Base-by-base conservation (phyloP, 2,888 invertebrate genomes). In the Caenorhabditis afra region DNA sequence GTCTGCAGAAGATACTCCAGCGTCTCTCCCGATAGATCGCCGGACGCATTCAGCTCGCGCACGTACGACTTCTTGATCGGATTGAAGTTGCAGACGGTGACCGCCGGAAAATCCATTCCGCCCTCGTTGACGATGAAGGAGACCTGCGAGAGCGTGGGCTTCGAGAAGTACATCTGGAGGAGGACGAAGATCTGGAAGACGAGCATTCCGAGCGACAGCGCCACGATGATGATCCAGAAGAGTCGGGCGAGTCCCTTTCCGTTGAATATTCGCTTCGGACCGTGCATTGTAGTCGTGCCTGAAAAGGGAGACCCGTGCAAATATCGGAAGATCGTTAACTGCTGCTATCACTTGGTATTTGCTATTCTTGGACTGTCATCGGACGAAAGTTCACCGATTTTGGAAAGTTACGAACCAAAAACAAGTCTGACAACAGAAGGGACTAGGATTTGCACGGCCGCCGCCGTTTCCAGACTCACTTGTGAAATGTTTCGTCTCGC, bases 51-150 rank as follows among this genome's bases (percentile, higher is more conserved):
- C 58, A 84, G 50, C 37, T 74, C 79, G 49, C 82, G 57, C 3
- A 87, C 71, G 59, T 86, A 85, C 20, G 79, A 73, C 58, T 82
- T 80, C 29, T 81, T 79, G 58, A 88, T 80, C 11, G 86, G 84
- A 65, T 88, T 88, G 81, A 85, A 88, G 57, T 84, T 87, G 79
- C 88, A 88, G 8, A 88, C 79, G 10, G 88, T 88, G 23, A 88
- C 83, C 8, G 81, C 76, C 35, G 88, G 88, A 52, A 88, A 87
- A 14, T 79, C 71, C 65, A 88, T 78, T n/a, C 88, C 87, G 23
- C 85, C 73, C 35, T 88, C 88, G 20, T 86, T 81, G 23, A 86
- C 76, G 29, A 87, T 65, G 47, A 87, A 86, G n/a, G 87, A 87
- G 2, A 87, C 82, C 76, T 84, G 82, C 5, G 82, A 82, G 7